Conservation (phyloP, 1,140 invertebrate species). For the Nephila pilipes region DNA sequence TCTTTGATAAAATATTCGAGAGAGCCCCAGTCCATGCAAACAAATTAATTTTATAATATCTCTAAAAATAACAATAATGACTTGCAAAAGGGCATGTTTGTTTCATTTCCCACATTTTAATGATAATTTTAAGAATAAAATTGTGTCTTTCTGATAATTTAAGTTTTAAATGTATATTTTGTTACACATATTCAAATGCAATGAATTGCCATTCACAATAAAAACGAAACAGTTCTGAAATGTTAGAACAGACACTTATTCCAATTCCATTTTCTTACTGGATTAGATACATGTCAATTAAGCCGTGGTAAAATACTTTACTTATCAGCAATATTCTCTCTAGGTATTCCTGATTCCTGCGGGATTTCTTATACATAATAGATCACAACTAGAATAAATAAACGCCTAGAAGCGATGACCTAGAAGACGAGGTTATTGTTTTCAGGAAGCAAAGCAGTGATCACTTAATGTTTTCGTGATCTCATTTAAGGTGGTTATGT, state of each 20-base stretch:
- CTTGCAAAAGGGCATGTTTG: too few species aligned
- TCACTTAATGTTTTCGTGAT: background rate
- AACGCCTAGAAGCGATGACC: background rate
- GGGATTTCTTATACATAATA: background rate
- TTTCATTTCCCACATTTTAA: too few species aligned
- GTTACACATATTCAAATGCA: too few species aligned
- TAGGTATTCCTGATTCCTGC: background rate
- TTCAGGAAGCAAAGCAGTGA: background rate
- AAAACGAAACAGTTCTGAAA: background rate
- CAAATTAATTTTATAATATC: background rate
- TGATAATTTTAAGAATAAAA: too few species aligned
- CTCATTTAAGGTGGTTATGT: slow-evolving; percentile 11
- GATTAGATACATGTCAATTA: background rate
- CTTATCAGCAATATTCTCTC: background rate
- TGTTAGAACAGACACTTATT: background rate
- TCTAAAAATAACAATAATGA: background rate
- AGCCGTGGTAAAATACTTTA: background rate
- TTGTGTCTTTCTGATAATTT: too few species aligned
- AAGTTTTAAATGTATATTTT: too few species aligned
- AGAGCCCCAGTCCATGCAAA: background rate
- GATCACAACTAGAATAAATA: background rate
- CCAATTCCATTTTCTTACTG: background rate
- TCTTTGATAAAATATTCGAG: background rate
- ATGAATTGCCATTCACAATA: too few species aligned
- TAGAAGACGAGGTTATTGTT: slow-evolving; percentile 26